Base-by-base conservation (phyloP, 2,888 invertebrate genomes). In the Gastracanthus pulcherrimus region DNA sequence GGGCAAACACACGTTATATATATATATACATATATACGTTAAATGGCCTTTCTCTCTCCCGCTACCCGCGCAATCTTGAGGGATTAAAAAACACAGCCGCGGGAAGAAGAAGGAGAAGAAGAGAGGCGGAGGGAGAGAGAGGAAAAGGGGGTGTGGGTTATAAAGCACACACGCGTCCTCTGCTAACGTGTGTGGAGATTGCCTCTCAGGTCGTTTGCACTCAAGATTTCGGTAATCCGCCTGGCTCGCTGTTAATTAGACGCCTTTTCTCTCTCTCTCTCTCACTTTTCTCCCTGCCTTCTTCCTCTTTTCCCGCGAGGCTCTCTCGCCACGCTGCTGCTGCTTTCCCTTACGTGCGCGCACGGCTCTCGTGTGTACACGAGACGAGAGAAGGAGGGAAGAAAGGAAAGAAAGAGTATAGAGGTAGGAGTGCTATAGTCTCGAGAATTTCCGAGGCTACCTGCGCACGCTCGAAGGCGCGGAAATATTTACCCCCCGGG, bases 81-180 rank as follows among this genome's bases (percentile, higher is more conserved):
- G 87, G 88, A 88, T 89, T 89, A 89, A 90, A 89, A 90, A 88
- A 84, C 84, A 85, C 84, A 83, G 83, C 84, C 82, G 75, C 81
- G 70, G 82, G 75, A 77, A 62, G 81, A 74, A 51, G 48, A 77
- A 34, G 72, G n/a, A 38, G 19, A 60, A 64, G 80, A 67, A 36
- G 69, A 19, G 45, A 16, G 26, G 51, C 71, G 66, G 66, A 70
- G 60, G 11, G 69, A 62, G 71, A 48, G 62, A 76, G 78, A 78
- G 70, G 72, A 71, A 74, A 77, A 75, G 11, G 67, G 51, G 26
- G 70, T 7, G 34, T 83, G 80, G 80, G 83, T n/a, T n/a, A n/a
- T n/a, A n/a, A n/a, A 82, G 83, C 62, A 55, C 85, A 84, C 84
- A 84, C 82, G 84, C 74, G 67, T 48, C 79, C 82, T 41, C 4